Evolutionary conservation across 1,140 invertebrate species (phyloP), one percentile per base, ranked within the genome.

Genomic region (Uloborus diversus): DNA sequence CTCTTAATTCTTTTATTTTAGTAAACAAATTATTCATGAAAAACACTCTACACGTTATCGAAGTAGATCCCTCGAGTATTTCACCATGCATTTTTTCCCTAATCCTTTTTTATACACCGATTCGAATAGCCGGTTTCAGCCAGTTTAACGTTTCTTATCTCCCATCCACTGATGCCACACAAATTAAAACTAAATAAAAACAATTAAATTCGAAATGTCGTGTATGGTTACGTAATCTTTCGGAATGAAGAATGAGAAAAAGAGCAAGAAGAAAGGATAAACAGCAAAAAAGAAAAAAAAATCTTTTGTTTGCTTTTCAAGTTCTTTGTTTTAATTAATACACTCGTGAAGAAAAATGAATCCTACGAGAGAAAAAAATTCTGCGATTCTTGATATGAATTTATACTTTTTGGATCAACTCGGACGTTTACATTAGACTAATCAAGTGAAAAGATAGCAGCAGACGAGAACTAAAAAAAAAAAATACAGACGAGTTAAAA

Each of bases 311-410:
- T 53, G 17, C 62, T 65, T 51, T 14, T 65, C 14, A 66, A 37
- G 37, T 51, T 78, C 73, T 78, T 78, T 78, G 73, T 78, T 78
- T 78, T 78, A 78, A 78, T 78, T 78, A 78, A 78, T 78, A 78
- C 73, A 56, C 66, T 78, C 59, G 17, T 7, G 13, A 75, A 66
- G 73, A 78, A 78, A 78, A 78, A 78, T 78, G 73, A 78, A 78
- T 78, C 66, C 56, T 56, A 33, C 42, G 25, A 20, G 27, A 59
- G 33, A 78, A 78, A 78, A 78, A 78, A 53, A 51, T 42, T 17
- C 5, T 30, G 14, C 32, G 66, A 78, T 65, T 78, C 64, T 42
- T 79, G 76, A 79, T 79, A 79, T 68, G 65, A 79, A 79, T 79
- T 79, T 69, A 69, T 61, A 69, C 65, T 79, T 79, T 79, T 59